These are phyloP conservation scores for Zeuzera pyrina DNA, from an alignment of 2,888 invertebrate species.

Conservation along the genomic window DNA sequence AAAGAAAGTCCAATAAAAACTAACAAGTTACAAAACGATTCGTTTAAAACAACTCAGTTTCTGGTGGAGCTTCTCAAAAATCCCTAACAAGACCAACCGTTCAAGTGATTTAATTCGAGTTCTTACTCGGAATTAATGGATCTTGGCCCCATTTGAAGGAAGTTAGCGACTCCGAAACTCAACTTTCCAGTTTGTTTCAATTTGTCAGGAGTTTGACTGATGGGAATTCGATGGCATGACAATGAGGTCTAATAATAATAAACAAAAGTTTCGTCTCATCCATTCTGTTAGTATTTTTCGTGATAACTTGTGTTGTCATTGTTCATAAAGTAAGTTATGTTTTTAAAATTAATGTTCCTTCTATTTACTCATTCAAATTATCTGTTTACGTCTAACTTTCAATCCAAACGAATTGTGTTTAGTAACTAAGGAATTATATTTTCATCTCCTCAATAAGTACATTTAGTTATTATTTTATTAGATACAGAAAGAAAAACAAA, in stretches of 20 bases:
- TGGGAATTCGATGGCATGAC: constrained; percentile 51
- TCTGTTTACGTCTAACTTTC: no score
- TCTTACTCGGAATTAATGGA: constrained; percentile 58
- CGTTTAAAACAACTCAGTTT: not conserved
- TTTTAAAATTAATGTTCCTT: no score
- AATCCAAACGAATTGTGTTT: no score
- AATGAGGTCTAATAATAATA: constrained; percentile 34
- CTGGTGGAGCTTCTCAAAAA: not conserved
- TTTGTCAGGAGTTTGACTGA: constrained; percentile 47
- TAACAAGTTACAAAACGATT: not conserved
- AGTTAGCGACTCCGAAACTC: constrained; percentile 43
- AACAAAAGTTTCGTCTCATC: constrained; percentile 28
- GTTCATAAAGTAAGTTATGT: no score
- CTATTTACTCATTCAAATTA: no score
- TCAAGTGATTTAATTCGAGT: constrained; percentile 58
- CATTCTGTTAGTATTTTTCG: not conserved
- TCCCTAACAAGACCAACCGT: constrained; percentile 36
- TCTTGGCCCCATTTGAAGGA: constrained; percentile 42
- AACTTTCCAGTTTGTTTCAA: constrained; percentile 62
- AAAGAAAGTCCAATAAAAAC: no score
- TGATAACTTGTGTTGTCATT: no score
- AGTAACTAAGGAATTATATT: no score
- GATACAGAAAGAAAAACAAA: no score
- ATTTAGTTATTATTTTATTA: no score
- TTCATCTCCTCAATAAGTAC: no score